phyloP scores from a whole-genome alignment of 2,113 vertebrate species.

The Progne subis region DNA sequence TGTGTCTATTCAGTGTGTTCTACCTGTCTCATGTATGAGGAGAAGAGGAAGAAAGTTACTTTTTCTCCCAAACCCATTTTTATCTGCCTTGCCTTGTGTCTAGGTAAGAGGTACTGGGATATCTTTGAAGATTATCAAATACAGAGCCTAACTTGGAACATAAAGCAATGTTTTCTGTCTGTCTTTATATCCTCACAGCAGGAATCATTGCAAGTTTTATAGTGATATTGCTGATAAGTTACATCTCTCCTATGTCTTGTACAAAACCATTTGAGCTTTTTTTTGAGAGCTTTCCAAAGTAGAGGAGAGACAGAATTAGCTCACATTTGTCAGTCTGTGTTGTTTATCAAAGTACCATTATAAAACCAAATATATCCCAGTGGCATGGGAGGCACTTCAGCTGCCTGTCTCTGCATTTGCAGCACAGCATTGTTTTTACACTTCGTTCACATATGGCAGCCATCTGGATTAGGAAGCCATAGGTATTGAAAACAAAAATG shows the following conservation, averaged over 20 bases:
- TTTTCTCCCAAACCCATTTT: not conserved
- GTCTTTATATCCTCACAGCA: not conserved
- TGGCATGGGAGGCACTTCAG: not conserved
- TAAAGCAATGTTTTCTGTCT: not conserved
- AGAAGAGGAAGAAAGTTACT: not conserved
- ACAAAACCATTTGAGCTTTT: rapidly evolving
- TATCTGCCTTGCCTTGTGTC: not conserved
- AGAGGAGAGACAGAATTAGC: not conserved
- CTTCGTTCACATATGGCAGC: not conserved
- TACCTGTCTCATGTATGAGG: not conserved
- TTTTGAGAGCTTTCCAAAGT: not conserved
- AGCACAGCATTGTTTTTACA: not conserved
- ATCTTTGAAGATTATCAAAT: not conserved
- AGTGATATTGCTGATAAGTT: not conserved
- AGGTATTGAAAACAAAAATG: not conserved
- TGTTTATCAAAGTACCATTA: not conserved
- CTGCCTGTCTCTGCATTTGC: not conserved
- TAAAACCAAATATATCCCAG: not conserved
- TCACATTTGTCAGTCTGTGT: not conserved
- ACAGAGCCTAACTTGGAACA: not conserved
- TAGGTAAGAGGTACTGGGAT: not conserved
- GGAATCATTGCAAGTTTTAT: not conserved
- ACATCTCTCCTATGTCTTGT: not conserved
- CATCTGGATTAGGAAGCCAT: not conserved
- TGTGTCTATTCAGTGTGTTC: not conserved